These are phyloP conservation scores for Eleginops maclovinus DNA, from an alignment of 2,113 vertebrate genomes.

Conservation along the genomic window DNA sequence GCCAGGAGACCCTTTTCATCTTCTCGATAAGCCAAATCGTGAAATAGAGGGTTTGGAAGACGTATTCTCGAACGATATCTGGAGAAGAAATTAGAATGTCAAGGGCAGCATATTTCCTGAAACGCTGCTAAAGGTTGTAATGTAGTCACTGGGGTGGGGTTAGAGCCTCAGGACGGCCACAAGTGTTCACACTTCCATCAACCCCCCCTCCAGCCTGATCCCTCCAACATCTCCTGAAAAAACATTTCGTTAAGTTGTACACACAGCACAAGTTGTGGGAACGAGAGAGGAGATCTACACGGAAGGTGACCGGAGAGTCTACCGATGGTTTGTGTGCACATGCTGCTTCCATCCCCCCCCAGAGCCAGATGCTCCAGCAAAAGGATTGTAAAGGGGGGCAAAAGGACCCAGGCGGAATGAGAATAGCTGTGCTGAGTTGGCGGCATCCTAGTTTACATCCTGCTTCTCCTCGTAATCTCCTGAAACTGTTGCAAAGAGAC, in stretches of 20 bases:
- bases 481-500: slow-evolving; percentile 59
- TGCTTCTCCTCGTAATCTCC: slow-evolving; percentile 18
- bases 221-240: no score
- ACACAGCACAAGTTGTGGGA: neutral
- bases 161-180: no score
- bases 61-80: neutral
- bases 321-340: slow-evolving; percentile 3
- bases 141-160: no score
- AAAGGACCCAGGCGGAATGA: slow-evolving; percentile 29
- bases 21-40: neutral
- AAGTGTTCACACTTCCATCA: no score
- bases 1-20: neutral
- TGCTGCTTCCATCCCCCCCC: neutral
- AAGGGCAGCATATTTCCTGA: no score
- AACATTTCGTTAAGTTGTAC: neutral
- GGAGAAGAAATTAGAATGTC: no score
- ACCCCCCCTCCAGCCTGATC: no score
- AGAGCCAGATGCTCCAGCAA: slow-evolving; percentile 24
- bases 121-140: no score
- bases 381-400: slow-evolving; percentile 13
- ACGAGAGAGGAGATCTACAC: neutral
- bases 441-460: slow-evolving; percentile 63
- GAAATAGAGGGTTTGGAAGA: neutral
- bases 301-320: slow-evolving; percentile 40
- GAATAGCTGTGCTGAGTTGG: slow-evolving; percentile 46